Base-by-base conservation (phyloP, 2,113 vertebrate genomes). In the Sakesphorus luctuosus region DNA sequence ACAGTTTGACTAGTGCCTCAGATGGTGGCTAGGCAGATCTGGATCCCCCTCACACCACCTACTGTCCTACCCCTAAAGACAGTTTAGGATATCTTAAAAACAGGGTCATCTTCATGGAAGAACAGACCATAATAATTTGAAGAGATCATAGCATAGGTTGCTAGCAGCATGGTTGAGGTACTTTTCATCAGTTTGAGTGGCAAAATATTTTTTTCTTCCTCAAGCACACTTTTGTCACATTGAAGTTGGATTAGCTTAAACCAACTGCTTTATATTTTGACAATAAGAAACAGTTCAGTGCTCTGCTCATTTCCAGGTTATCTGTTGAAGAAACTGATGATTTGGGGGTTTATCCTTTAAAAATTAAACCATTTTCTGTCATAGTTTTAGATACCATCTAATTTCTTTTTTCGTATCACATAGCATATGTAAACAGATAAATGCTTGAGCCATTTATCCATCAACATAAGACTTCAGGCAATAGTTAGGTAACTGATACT, bases 11-110 rank as follows among this genome's bases (percentile, higher is more conserved):
- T 66, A 12, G 9, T 67, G 16, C 6, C 53, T 20, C 5, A 31
- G 20, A n/a, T 1, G 0, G 5, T 50, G 49, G 10, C 62, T 9
- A 66, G 21, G 5, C 5, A 40, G 28, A n/a, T 53, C n/a, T 68
- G 23, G 11, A 76, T 62, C 3, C 12, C 7, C 10, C 16, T 43
- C 28, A 13, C 7, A 20, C 6, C 19, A 11, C 5, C 1, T 33
- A 6, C 5, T 21, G 1, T 69, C 7, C 16, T 25, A 46, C 19
- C 4, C 29, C 8, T 25, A n/a, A 66, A 80, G 9, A 29, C 55
- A 66, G 58, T 56, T 67, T 52, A 12, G 0, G 13, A 49, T 65
- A 29, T 6, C 17, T 84, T 36, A 55, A 79, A 49, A 6, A 33
- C 50, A 74, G 36, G 7, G 2, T 66, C 0, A 2, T 12, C 76